Base-by-base conservation (phyloP, 2,797 vertebrate species). In the Phoeniculus purpureus region DNA sequence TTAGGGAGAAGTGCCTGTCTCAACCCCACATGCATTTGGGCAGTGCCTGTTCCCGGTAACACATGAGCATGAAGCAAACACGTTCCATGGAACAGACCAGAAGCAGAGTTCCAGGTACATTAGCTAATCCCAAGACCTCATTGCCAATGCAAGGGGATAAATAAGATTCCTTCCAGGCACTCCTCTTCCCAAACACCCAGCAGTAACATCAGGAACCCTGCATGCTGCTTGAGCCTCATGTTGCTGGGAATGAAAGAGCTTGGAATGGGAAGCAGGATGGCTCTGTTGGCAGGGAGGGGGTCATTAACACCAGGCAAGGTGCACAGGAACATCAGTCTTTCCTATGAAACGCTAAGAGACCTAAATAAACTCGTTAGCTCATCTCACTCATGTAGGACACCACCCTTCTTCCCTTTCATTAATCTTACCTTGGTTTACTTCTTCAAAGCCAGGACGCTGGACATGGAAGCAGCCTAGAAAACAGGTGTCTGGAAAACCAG, bases 21-120 rank as follows among this genome's bases (percentile, higher is more conserved):
- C 6, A 2, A 4, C 7, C 16, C 56, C 5, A 6, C 18, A 0
- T 0, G 3, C 5, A 2, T 15, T n/a, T 4, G 2, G 56, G 26
- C 43, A 10, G 32, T 68, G 68, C 58, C 52, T 12, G 26, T 16
- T 37, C 9, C 19, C 34, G n/a, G 34, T 40, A 6, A 3, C 1
- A 5, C 26, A 12, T 1, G 3, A 56, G 27, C 67, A 20, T 1
- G 3, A n/a, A 74, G 62, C 68, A 34, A 64, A 68, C 43, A 16
- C 16, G 43, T 1, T 20, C 4, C 34, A 15, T 43, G 43, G 43
- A 29, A 17, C 26, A 55, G 51, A 61, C 4, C 47, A 32, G 58
- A 65, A 40, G 31, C 64, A 1, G 1, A 51, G 27, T 31, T 31
- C 18, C 11, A 47, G 48, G 32, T 40, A 23, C 45, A 0, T 64